These are phyloP conservation scores for Temnothorax unifasciatus DNA, from an alignment of 2,888 invertebrate species.

Conservation along the genomic window DNA sequence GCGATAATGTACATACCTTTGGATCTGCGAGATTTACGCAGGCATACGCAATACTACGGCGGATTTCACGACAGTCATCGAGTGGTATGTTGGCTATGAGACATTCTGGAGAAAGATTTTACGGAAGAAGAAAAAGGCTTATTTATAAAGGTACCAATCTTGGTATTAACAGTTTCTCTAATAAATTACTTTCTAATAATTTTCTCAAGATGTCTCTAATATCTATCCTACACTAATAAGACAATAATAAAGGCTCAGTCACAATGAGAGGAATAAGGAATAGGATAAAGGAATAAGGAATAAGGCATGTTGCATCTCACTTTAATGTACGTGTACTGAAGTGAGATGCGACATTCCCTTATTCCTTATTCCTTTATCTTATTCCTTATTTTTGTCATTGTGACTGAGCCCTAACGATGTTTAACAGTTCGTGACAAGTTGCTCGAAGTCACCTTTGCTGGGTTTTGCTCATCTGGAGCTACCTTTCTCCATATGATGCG, in stretches of 20 bases:
- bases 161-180: background rate
- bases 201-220: background rate
- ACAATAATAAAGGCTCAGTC: too few species aligned
- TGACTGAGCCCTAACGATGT: too few species aligned
- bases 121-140: slow-evolving; percentile 95
- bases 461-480: slow-evolving; percentile 99
- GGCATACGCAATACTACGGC: slow-evolving; percentile 99
- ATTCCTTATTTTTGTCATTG: too few species aligned
- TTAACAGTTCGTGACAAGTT: slow-evolving; percentile 95
- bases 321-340: too few species aligned
- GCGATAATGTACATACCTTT: slow-evolving; percentile 97
- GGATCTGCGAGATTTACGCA: slow-evolving; percentile 94
- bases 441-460: slow-evolving; percentile 98
- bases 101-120: slow-evolving; percentile 98
- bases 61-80: slow-evolving; percentile 99
- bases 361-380: too few species aligned
- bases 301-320: too few species aligned
- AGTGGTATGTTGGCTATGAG: slow-evolving; percentile 99
- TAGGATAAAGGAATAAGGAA: too few species aligned
- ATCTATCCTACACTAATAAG: background rate
- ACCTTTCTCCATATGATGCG: slow-evolving; percentile 99
- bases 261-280: too few species aligned
- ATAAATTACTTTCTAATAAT: background rate
- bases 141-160: slow-evolving; percentile 93
- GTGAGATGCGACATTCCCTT: too few species aligned